Base-by-base conservation (phyloP, 2,888 invertebrate genomes). In the Meghimatium bilineatum region DNA sequence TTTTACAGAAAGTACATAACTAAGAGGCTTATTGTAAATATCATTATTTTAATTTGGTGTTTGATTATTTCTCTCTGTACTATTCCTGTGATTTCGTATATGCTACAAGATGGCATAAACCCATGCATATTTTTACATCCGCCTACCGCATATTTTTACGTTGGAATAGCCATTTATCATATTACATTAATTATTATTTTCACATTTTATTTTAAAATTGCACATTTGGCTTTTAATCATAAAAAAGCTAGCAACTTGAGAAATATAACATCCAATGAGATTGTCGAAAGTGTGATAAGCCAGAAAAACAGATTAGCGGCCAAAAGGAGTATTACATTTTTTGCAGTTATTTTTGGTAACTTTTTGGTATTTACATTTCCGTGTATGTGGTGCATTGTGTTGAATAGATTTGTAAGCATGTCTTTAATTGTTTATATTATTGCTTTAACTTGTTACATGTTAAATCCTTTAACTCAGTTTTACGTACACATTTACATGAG, bases 171-270 rank as follows among this genome's bases (percentile, higher is more conserved):
- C n/a, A 63, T 63, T 63, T 63, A 63, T 63, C 26, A n/a, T n/a
- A 63, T 63, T n/a, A 23, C 23, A n/a, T n/a, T 63, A 63, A n/a
- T 2, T 26, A 63, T n/a, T n/a, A 5, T 63, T 6, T n/a, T 23
- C 12, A 63, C 12, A 6, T 63, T 26, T 63, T 76, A 76, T 29
- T 44, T 75, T 56, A 75, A 75, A 52, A 75, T 75, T n/a, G 52
- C 49, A 32, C n/a, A 12, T 52, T n/a, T 75, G 5, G 56, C 75
- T 26, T 36, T 71, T 36, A 34, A 34, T 49, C 75, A 75, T 29
- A 56, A 56, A 52, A 75, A 29, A 34, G 29, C 52, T 14, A 52
- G 10, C 49, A 75, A 75, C 5, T 8, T 20, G 10, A 56, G 56
- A 56, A 56, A 20, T 3, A 17, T 56, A 17, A 56, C 3, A 17